A percentile compares a stretch with the other conserved stretches of the same genome.
Conservation (phyloP, 1,140 invertebrate species). For the Cheumatopsyche charites region DNA sequence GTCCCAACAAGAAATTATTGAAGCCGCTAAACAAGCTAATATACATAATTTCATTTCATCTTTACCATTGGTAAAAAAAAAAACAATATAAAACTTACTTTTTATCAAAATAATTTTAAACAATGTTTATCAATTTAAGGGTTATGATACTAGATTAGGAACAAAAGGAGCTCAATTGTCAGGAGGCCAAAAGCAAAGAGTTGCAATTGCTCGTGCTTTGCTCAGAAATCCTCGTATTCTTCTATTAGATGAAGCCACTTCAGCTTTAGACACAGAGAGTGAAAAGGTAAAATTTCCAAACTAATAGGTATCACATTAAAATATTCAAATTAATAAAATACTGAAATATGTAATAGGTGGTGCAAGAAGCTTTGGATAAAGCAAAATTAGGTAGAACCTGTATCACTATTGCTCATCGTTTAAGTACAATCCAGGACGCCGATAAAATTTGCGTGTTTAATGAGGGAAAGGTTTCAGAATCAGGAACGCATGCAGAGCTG, state of each 20-base stretch:
- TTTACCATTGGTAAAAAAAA: conserved; percentile 65
- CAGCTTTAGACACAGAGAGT: conserved; percentile 76
- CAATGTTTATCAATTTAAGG: conserved; percentile 55
- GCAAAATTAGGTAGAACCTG: conserved; percentile 75
- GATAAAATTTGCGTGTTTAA: conserved; percentile 70
- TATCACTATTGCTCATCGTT: conserved; percentile 76
- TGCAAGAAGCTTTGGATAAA: conserved; percentile 72
- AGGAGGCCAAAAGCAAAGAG: conserved; percentile 77
- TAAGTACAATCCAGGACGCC: conserved; percentile 74
- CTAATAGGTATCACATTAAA: neutral
- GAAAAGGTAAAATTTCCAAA: conserved; percentile 56
- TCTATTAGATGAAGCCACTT: conserved; percentile 83
- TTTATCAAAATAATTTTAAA: conserved; percentile 15
- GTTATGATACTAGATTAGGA: conserved; percentile 76
- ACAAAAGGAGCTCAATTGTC: conserved; percentile 74
- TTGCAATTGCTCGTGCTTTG: conserved; percentile 81
- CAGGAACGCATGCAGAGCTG: conserved; percentile 74
- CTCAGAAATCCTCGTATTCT: conserved; percentile 73
- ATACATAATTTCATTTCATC: conserved; percentile 74
- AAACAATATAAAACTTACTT: neutral
- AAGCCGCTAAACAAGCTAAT: conserved; percentile 73
- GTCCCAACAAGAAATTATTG: conserved; percentile 66
- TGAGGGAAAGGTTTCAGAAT: conserved; percentile 71
- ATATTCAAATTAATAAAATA: conserved; percentile 13
- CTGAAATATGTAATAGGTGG: conserved; percentile 57